Base-by-base conservation (phyloP, 2,888 invertebrate genomes). In the Sarcophaga rosellei region DNA sequence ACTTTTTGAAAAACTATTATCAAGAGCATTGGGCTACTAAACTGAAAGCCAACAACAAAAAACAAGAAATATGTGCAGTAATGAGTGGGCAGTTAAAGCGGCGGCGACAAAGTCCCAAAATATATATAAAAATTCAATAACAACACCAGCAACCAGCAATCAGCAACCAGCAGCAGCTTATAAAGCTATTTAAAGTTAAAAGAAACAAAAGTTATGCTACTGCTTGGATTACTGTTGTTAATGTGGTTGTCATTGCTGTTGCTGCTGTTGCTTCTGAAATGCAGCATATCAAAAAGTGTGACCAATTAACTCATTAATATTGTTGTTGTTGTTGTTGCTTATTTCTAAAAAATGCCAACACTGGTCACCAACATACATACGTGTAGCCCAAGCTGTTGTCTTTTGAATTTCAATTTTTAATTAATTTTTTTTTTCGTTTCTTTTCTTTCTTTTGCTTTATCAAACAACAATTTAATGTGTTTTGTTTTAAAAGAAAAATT, bases 281-380 rank as follows among this genome's bases (percentile, higher is more conserved):
- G 68, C 81, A 78, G 77, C 83, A 77, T 86, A 83, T 83, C 76
- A 68, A 75, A 53, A 79, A 86, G 80, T 86, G 86, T 86, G 86
- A 86, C 86, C 86, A 86, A 86, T 86, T 83, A 83, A 83, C 86
- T 86, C 83, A 86, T 86, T 86, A 86, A 86, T 86, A 82, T 80
- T 73, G 57, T 82, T 79, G 17, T 53, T 53, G 82, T 81, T 86
- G 82, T 80, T 79, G 53, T 53, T 53, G 82, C 75, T 74, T 68
- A 69, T 80, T 81, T 81, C 3, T 44, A 57, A 62, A 15, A 53
- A 4, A 45, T 11, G 23, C 45, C 65, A 23, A 11, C 45, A 53
- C 20, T 68, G 61, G 17, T 73, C 66, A 66, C n/a, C n/a, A n/a
- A n/a, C 66, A 80, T 73, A 61, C 23, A 65, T 6, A 6, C 11